Conservation (phyloP, 2,797 vertebrate species). For the Pangasius mekongensis region DNA sequence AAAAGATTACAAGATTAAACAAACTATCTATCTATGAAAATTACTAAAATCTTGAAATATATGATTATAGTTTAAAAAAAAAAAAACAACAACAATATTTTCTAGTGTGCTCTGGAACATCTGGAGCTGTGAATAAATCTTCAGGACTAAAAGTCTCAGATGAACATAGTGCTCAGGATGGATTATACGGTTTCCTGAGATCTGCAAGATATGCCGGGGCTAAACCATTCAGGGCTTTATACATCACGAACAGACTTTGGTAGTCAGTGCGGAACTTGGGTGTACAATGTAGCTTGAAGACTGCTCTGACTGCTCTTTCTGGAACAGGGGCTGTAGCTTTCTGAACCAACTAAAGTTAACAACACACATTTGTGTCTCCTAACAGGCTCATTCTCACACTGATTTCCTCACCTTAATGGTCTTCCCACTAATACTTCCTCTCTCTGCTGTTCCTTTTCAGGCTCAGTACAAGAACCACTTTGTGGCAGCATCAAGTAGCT, state of each 20-base stretch:
- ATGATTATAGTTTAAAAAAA: not conserved
- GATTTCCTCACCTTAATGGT: not conserved
- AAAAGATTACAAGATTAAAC: not conserved
- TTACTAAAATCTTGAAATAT: not conserved
- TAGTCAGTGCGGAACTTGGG: not conserved
- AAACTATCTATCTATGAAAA: not conserved
- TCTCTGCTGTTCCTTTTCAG: slow-evolving; percentile 65
- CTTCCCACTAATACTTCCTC: not conserved
- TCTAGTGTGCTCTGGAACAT: not conserved
- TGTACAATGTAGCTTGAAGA: not conserved
- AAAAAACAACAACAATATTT: not conserved
- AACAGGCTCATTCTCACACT: not conserved
- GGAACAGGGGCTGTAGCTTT: not conserved
- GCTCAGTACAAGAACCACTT: slow-evolving; percentile 98
- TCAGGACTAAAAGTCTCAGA: not conserved
- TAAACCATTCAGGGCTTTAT: not conserved
- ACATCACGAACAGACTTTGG: not conserved
- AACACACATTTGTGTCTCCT: not conserved
- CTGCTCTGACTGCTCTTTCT: not conserved
- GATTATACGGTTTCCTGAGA: not conserved
- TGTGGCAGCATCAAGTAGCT: slow-evolving; percentile 88
- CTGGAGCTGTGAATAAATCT: not conserved
- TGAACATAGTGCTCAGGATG: not conserved
- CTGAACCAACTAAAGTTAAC: not conserved
- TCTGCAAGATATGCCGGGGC: not conserved